Percentiles rank a stretch among this genome's conserved stretches.
These are phyloP conservation scores for Micrastur ruficollis DNA, from an alignment of 2,797 vertebrate genomes.

Conservation along the genomic window DNA sequence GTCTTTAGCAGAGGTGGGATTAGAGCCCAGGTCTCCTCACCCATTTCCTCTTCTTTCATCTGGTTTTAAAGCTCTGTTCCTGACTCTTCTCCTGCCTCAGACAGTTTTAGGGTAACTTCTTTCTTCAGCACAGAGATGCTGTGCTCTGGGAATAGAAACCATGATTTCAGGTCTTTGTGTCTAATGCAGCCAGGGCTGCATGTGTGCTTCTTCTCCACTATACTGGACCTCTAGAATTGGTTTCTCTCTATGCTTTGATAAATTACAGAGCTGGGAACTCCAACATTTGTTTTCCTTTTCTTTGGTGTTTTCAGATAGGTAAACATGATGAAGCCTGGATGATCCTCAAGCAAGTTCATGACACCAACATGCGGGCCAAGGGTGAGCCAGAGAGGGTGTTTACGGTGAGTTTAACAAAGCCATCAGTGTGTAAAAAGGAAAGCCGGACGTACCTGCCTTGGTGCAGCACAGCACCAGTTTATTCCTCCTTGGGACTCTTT, in stretches of 20 bases:
- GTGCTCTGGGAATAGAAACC: neutral
- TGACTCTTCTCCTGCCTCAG: neutral
- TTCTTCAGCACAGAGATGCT: neutral
- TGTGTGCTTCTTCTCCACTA: neutral
- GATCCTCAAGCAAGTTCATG: conserved; percentile 92
- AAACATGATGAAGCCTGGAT: conserved; percentile 99
- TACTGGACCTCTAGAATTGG: neutral
- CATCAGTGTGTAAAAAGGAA: neutral
- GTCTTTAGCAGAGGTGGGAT: neutral
- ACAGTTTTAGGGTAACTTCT: neutral
- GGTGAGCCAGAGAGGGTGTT: conserved; percentile 95
- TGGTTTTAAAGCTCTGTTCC: neutral
- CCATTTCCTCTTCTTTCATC: neutral
- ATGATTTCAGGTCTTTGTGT: neutral
- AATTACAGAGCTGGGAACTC: neutral
- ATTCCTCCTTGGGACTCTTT: neutral
- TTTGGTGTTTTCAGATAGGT: conserved; percentile 78
- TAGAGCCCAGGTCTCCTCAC: neutral
- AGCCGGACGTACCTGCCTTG: neutral
- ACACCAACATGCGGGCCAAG: conserved; percentile 97
- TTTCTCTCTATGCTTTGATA: neutral
- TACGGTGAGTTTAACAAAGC: conserved; percentile 80
- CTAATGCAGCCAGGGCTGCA: neutral
- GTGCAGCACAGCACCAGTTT: neutral
- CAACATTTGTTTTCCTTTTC: neutral